Evolutionary conservation across 2,113 vertebrate genomes (phyloP).

Genomic region (Todiramphus chloris): DNA sequence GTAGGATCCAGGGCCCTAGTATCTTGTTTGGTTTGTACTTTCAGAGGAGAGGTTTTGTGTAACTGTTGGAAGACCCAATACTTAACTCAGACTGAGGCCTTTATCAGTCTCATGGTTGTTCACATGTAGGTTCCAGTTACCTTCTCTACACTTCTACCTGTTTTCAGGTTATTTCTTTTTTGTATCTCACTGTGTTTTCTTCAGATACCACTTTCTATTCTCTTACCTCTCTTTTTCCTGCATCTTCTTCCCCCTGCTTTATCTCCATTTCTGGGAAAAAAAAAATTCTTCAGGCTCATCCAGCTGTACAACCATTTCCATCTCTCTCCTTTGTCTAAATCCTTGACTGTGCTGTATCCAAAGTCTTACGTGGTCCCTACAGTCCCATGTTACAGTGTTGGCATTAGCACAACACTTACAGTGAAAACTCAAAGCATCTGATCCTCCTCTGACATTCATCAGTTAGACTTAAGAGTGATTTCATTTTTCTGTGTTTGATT

Average conservation of each 20-base stretch:
- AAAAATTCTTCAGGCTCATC: not conserved
- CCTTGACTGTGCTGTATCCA: not conserved
- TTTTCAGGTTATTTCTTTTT: not conserved
- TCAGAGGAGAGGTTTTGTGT: not conserved
- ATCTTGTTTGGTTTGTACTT: not conserved
- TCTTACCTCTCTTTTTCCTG: not conserved
- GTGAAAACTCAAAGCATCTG: not conserved
- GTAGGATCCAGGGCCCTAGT: not conserved
- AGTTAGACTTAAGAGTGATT: not conserved
- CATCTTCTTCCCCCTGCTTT: not conserved
- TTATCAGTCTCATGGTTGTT: not conserved
- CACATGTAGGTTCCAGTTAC: not conserved
- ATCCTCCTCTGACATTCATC: not conserved
- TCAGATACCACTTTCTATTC: not conserved
- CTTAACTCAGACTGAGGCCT: not conserved
- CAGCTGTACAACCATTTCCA: not conserved
- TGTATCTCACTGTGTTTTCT: not conserved
- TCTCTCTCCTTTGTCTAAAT: not conserved
- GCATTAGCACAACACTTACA: not conserved
- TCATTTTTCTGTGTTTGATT: not conserved
- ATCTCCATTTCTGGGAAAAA: not conserved
- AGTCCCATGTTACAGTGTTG: fast-evolving
- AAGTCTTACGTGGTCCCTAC: fast-evolving
- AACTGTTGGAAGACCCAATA: not conserved
- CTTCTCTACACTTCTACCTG: not conserved